Evolutionary conservation across 92 coral and sea anemone genomes (phyloP), one percentile per base, ranked within the genome.

Genomic region (Heliopora coerulea): DNA sequence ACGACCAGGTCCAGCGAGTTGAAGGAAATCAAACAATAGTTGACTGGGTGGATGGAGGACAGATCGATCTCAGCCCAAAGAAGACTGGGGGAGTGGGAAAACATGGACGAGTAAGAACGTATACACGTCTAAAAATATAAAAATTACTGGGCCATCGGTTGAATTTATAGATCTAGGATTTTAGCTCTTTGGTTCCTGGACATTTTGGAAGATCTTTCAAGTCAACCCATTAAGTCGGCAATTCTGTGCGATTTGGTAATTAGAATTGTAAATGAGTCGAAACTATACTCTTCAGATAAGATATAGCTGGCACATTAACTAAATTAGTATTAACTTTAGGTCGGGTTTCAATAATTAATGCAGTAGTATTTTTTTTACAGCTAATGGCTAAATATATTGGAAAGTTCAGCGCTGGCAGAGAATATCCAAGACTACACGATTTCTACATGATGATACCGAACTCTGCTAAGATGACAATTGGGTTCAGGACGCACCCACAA

Each of bases 1-100:
- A 84, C 64, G 98, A 93, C 70, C 93, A 83, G 69, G 95, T 85
- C 39, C 79, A 81, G 15, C 72, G 37, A 23, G 84, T 78, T 60
- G 87, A 57, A 23, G 89, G 86, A 2, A 90, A 93, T 64, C 66
- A 85, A 54, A 90, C 98, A 7, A 59, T 50, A 7, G 77, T 90
- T 40, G 81, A 93, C 54, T 90, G 96, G 98, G 89, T 93, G 52
- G 95, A 89, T 48, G 98, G 98, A 20, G 98, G 98, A 13, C 95
- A 93, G 83, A 90, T 93, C 25, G 84, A 85, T n/a, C 91, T 93
- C 6, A 96, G 98, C 14, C 98, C 98, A 3, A 85, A 81, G 30
- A 79, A 82, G 15, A 82, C 91, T 27, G 75, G 87, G 56, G 98
- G 98, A 13, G 80, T 80, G 19, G 98, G 98, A 9, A 87, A 86